Base-by-base conservation (phyloP, 2,113 vertebrate species). In the Pygoscelis adeliae region DNA sequence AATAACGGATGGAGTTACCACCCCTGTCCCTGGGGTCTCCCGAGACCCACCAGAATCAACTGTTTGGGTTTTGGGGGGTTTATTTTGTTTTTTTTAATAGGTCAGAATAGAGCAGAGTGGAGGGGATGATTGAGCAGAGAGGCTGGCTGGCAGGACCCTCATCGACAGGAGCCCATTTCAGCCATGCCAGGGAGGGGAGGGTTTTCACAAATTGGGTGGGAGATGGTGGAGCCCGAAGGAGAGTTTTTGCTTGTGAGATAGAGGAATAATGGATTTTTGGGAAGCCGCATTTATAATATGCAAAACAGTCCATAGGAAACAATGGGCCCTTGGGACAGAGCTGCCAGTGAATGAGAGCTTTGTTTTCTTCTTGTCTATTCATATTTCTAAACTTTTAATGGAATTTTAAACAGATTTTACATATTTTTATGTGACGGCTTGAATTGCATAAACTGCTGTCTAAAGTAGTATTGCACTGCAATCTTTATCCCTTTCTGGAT, bases 301-400 rank as follows among this genome's bases (percentile, higher is more conserved):
- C 82, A 84, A 83, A 97, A 91, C 34, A 92, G 91, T 71, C 76
- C 67, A 77, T 95, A 87, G 76, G 87, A 97, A 97, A 97, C 95
- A 96, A 96, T 89, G 50, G 59, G 44, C 76, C 76, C 25, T 96
- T 96, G 77, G 92, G 86, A 87, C 96, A 92, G 97, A 89, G 49
- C 94, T 96, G 92, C 83, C 49, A 61, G 69, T 96, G 96, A 98
- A 97, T 96, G 93, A 83, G 69, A 53, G 67, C 96, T 97, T 97
- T 98, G 97, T 98, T 97, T 90, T 92, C 86, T 58, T 82, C 90
- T 96, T 55, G 87, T 95, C 87, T 95, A 94, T 81, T 96, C 94
- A 94, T 91, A 88, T 94, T 95, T 95, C 69, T 83, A 63, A 95
- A 96, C 67, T 93, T 97, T 25, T 85, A 50, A 93, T 97, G 87